Evolutionary conservation across 1,140 invertebrate genomes (phyloP).

Genomic region (Drosophila sucinea): DNA sequence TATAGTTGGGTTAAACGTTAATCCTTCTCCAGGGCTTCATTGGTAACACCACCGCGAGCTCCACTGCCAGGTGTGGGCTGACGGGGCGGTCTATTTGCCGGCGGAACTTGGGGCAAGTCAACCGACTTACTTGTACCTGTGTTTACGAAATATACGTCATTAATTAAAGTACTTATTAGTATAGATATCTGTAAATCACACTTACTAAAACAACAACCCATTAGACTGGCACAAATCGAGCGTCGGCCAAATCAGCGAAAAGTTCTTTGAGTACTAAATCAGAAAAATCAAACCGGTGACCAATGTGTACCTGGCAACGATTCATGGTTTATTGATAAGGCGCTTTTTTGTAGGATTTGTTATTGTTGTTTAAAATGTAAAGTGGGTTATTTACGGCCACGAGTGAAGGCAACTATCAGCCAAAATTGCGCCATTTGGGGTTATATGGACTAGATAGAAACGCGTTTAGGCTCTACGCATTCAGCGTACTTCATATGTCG

Average conservation of each 20-base stretch:
- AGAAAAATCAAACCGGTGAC: constrained; percentile 73
- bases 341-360: constrained; percentile 43
- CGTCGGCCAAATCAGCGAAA: constrained; percentile 35
- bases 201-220: constrained; percentile 77
- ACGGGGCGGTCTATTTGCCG: constrained; percentile 48
- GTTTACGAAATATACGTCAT: constrained; percentile 13
- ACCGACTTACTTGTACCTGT: constrained; percentile 70
- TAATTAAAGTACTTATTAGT: constrained; percentile 19
- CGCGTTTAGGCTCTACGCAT: constrained; percentile 14
- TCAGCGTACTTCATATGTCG: constrained; percentile 49
- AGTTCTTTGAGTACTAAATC: constrained; percentile 69
- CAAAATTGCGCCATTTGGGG: constrained; percentile 9
- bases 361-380: constrained; percentile 74
- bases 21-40: constrained; percentile 59
- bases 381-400: constrained; percentile 72
- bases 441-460: constrained; percentile 21
- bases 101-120: constrained; percentile 66
- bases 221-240: constrained; percentile 35
- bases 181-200: constrained; percentile 26
- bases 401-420: constrained; percentile 53
- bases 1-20: constrained; percentile 3
- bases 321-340: constrained; percentile 66
- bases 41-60: constrained; percentile 43
- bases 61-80: constrained; percentile 20
- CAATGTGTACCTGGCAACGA: constrained; percentile 62